Conservation (phyloP, 2,797 vertebrate genomes). For the Momotus momota region DNA sequence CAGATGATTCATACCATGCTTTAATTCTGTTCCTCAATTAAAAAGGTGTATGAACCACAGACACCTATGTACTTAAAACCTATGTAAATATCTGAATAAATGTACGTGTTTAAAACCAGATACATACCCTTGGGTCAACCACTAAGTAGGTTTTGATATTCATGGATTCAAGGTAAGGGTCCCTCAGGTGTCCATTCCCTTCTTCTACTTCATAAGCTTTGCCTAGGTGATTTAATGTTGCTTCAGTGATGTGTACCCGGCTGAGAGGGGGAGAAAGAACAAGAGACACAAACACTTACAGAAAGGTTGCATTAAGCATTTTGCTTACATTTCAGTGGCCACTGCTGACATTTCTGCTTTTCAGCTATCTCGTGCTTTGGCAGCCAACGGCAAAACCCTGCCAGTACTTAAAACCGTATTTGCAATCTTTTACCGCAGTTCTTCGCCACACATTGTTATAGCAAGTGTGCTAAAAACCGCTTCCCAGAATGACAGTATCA, state of each 20-base stretch:
- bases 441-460: background rate
- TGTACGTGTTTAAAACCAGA: background rate
- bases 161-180: slow-evolving; percentile 92
- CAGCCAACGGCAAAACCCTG: slow-evolving; percentile 28
- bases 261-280: slow-evolving; percentile 72
- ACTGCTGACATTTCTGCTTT: slow-evolving; percentile 46
- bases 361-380: slow-evolving; percentile 27
- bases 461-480: background rate
- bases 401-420: background rate
- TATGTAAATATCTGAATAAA: background rate
- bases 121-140: slow-evolving; percentile 93
- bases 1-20: background rate
- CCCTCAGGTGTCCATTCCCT: slow-evolving; percentile 89
- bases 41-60: background rate
- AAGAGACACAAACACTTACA: slow-evolving; percentile 27
- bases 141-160: slow-evolving; percentile 92
- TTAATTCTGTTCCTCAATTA: background rate
- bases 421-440: background rate
- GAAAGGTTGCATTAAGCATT: slow-evolving; percentile 61
- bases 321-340: slow-evolving; percentile 66
- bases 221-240: slow-evolving; percentile 93
- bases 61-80: background rate
- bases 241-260: slow-evolving; percentile 97
- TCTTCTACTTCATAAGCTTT: slow-evolving; percentile 97
- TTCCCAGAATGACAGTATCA: background rate